These are phyloP conservation scores for Nymphalis polychloros DNA, from an alignment of 2,888 invertebrate species.

Conservation along the genomic window DNA sequence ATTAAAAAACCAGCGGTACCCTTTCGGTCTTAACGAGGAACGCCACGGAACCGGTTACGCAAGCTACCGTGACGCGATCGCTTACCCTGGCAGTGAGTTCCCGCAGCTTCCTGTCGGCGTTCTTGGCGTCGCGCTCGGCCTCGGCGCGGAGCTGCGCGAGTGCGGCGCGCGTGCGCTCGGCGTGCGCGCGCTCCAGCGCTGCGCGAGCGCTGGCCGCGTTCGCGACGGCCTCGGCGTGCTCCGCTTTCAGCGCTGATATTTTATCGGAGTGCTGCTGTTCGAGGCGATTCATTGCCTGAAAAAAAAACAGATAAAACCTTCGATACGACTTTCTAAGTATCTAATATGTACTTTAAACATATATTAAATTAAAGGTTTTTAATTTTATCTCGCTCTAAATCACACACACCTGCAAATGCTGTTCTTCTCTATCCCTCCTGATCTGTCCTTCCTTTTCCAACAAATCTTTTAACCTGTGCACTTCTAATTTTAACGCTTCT, in stretches of 20 bases:
- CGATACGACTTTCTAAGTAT: too few relatives aligned
- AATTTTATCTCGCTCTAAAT: too few relatives aligned
- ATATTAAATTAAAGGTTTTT: too few relatives aligned
- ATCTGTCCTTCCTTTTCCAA: conserved; percentile 74
- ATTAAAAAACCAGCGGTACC: too few relatives aligned
- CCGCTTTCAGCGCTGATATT: conserved; percentile 48
- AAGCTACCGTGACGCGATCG: too few relatives aligned
- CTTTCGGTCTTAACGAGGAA: too few relatives aligned
- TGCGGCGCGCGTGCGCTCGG: conserved; percentile 62
- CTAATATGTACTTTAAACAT: too few relatives aligned
- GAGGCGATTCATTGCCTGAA: conserved; percentile 60
- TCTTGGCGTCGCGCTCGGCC: conserved; percentile 56
- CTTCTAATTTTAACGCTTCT: conserved; percentile 70
- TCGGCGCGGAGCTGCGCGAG: conserved; percentile 64
- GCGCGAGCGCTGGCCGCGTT: conserved; percentile 54
- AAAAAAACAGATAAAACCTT: not conserved
- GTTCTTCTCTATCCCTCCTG: conserved; percentile 63
- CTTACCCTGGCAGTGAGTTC: conserved; percentile 65
- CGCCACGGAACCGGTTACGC: too few relatives aligned
- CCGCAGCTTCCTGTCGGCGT: conserved; percentile 64
- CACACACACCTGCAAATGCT: conserved; percentile 55
- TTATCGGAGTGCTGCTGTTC: conserved; percentile 56
- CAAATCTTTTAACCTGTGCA: conserved; percentile 69
- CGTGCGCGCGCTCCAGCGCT: conserved; percentile 57
- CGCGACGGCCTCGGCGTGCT: conserved; percentile 54